Evolutionary conservation across 2,113 vertebrate species (phyloP), one percentile per base, ranked within the genome.

Genomic region (Chitala chitala): DNA sequence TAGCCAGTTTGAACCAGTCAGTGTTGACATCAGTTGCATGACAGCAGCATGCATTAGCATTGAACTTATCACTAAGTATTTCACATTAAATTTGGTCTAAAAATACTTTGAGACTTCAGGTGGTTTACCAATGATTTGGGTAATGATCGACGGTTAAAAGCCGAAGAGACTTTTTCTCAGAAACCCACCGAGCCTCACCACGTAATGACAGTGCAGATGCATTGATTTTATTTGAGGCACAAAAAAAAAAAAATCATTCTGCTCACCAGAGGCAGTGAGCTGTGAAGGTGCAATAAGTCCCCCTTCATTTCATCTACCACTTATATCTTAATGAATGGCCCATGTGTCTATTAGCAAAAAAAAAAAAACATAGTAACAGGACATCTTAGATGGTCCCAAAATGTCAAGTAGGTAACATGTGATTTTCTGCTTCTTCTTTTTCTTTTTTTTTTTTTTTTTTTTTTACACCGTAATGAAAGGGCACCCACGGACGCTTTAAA

Each of bases 261-360:
- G 20, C 44, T 29, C 12, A 9, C 10, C 44, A 46, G 17, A 73
- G 48, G 10, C 72, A 50, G 24, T 17, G 17, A 20, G 56, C 40
- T 36, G 38, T 72, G n/a, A 24, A 4, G 17, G n/a, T 48, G 20
- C 42, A 24, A 44, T 59, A 31, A 24, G 10, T 46, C n/a, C 5
- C 44, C 20, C 20, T 48, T 55, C 61, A 38, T 42, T 53, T 24
- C 15, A 44, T n/a, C 48, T 22, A 50, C 26, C 31, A 26, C 63
- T 40, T 26, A 54, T 24, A 29, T 10, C 33, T 44, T 17, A 38
- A 58, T 42, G 61, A 74, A 29, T 66, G 73, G 42, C 48, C 48
- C 29, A 44, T 22, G 29, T 36, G 13, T 31, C 72, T 64, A 31
- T 72, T 74, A 66, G 40, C 59, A 36, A 44, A 75, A n/a, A 40